A percentile compares a stretch with the other conserved stretches of the same genome.
phyloP scores from a whole-genome alignment of 53 echinoderm and acorn worm species.

The Echinometra lucunter region DNA sequence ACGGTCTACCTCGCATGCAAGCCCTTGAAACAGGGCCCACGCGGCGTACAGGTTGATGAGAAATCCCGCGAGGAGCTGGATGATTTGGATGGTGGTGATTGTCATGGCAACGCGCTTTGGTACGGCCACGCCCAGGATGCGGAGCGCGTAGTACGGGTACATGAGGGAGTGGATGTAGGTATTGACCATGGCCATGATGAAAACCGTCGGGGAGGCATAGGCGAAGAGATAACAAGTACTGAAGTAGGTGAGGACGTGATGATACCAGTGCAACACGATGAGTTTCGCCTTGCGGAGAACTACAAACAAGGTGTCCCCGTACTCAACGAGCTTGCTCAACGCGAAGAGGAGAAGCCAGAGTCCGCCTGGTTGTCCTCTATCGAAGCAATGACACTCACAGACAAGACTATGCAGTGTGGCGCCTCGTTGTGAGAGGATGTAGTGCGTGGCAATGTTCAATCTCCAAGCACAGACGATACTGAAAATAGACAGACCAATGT shows the following conservation, averaged over 20 bases:
- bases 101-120: constrained; percentile 53
- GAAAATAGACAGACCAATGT: constrained; percentile 45
- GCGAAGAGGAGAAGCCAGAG: constrained; percentile 61
- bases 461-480: constrained; percentile 65
- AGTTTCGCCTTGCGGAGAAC: constrained; percentile 67
- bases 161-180: constrained; percentile 61
- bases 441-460: constrained; percentile 57
- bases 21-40: constrained; percentile 33
- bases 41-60: constrained; percentile 64
- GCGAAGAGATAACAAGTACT: constrained; percentile 64
- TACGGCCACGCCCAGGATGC: constrained; percentile 63
- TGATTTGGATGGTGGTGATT: constrained; percentile 65
- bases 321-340: constrained; percentile 60
- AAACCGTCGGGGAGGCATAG: constrained; percentile 49
- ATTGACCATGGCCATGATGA: constrained; percentile 67
- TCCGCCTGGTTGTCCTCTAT: constrained; percentile 18
- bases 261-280: constrained; percentile 68
- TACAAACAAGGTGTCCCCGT: constrained; percentile 64
- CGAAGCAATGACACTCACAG: constrained; percentile 43
- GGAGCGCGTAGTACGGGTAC: constrained; percentile 70
- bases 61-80: constrained; percentile 59
- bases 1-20: constrained; percentile 25
- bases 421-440: constrained; percentile 38
- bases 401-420: constrained; percentile 39
- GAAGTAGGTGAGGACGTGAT: constrained; percentile 66